phyloP scores from a whole-genome alignment of 2,113 vertebrate genomes.

The Mesocricetus auratus region DNA sequence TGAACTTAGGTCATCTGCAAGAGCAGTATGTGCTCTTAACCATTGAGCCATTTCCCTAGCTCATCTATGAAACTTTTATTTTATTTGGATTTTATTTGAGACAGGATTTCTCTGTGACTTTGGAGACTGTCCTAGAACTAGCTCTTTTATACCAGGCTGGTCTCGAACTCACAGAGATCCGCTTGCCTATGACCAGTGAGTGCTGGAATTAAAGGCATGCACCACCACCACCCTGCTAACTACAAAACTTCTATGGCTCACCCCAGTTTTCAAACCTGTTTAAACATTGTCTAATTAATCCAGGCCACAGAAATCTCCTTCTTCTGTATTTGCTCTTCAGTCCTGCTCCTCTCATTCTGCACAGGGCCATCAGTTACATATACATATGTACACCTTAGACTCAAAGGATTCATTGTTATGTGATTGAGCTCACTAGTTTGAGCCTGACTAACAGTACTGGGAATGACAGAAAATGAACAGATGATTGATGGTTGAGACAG shows the following conservation, averaged over 20 bases:
- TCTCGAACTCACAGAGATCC: no score
- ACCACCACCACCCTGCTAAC: no score
- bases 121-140: no score
- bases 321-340: not conserved
- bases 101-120: no score
- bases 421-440: slow-evolving; percentile 27
- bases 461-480: slow-evolving; percentile 57
- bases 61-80: not conserved
- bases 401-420: slow-evolving; percentile 48
- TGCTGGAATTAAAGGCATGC: no score
- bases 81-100: no score
- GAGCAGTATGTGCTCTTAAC: not conserved
- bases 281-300: slow-evolving; percentile 14
- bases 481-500: slow-evolving; percentile 41
- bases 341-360: not conserved
- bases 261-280: not conserved
- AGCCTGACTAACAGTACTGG: not conserved
- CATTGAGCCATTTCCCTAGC: not conserved
- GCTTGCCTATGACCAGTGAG: no score
- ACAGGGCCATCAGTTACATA: slow-evolving; percentile 42
- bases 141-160: no score
- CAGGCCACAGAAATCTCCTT: not conserved
- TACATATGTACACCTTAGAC: slow-evolving; percentile 42
- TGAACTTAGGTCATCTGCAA: not conserved
- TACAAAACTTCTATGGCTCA: not conserved